Base-by-base conservation (phyloP, 1,140 invertebrate genomes). In the Archivesica marissinica region DNA sequence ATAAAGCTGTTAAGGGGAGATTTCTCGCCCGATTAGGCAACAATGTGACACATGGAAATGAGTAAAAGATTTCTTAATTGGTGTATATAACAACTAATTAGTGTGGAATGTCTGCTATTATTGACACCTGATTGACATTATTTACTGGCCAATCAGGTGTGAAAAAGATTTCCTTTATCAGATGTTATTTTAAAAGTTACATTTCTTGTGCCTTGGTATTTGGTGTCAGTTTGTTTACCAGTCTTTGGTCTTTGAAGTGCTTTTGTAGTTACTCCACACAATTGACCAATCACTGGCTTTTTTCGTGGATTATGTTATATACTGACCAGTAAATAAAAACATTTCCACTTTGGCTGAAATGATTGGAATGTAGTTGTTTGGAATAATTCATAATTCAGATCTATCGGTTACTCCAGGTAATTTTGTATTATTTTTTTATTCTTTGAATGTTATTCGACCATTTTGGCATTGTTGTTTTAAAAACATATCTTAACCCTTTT, bases 21-120 rank as follows among this genome's bases (percentile, higher is more conserved):
- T 44, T 72, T 47, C 41, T 72, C 35, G 1, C 23, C 41, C 50
- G 44, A 72, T 72, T 47, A 20, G 11, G 17, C 17, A 52, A 72
- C 68, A 72, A 72, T 50, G 33, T 72, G 68, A n/a, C 68, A 72
- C 68, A 72, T 52, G 68, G 50, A 50, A 47, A 47, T 47, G 68
- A 72, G 68, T 72, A 72, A 72, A 72, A 50, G 13, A 47, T 50
- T 52, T 72, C 68, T 72, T 72, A 72, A 72, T 72, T 72, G 68
- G 41, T 72, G 41, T 33, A n/a, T 20, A 72, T 72, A 47, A 47
- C 28, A 52, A 1, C 7, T 72, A 72, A 72, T 72, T 72, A 72
- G 30, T 9, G 20, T 13, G 68, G 68, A 47, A 72, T 72, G 68
- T 72, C 44, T 30, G 41, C 17, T 47, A 28, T 33, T 15, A 47